Conservation (phyloP, 2,888 invertebrate species). For the Beris chalybata region DNA sequence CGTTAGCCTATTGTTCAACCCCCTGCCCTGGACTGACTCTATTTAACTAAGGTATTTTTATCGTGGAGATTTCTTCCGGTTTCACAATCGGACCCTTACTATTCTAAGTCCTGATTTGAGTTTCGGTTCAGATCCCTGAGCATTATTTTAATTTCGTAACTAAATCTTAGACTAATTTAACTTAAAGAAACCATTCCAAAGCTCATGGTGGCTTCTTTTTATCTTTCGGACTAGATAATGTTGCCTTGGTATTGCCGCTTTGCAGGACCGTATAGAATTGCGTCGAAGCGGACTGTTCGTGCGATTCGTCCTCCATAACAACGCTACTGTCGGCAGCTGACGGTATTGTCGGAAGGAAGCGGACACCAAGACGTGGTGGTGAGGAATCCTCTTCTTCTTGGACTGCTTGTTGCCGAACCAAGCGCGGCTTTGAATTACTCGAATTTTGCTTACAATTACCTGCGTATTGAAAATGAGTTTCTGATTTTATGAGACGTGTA, state of each 20-base stretch:
- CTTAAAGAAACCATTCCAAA: neutral
- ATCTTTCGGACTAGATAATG: constrained; percentile 46
- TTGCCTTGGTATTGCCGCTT: constrained; percentile 44
- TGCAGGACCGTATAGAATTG: constrained; percentile 45
- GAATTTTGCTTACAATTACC: constrained; percentile 50
- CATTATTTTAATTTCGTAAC: constrained; percentile 14
- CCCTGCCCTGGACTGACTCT: too few species aligned
- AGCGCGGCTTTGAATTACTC: constrained; percentile 65
- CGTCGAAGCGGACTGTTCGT: constrained; percentile 42
- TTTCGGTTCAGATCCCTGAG: constrained; percentile 14
- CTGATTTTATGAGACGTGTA: neutral
- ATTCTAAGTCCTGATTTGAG: too few species aligned
- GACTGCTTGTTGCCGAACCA: constrained; percentile 79
- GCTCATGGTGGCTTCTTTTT: constrained; percentile 51
- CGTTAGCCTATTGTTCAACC: too few species aligned
- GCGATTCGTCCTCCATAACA: constrained; percentile 65
- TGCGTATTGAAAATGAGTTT: constrained; percentile 22
- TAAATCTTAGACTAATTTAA: constrained; percentile 1
- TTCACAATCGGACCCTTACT: too few species aligned
- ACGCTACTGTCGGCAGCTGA: constrained; percentile 74
- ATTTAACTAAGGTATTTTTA: too few species aligned
- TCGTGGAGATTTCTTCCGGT: too few species aligned
- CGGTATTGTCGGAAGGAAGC: constrained; percentile 72
- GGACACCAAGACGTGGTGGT: constrained; percentile 59
- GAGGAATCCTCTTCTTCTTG: constrained; percentile 71